Percentiles rank a stretch among this genome's conserved stretches.
Evolutionary conservation across 2,797 vertebrate genomes (phyloP).

Genomic region (Pyrocephalus nanus): DNA sequence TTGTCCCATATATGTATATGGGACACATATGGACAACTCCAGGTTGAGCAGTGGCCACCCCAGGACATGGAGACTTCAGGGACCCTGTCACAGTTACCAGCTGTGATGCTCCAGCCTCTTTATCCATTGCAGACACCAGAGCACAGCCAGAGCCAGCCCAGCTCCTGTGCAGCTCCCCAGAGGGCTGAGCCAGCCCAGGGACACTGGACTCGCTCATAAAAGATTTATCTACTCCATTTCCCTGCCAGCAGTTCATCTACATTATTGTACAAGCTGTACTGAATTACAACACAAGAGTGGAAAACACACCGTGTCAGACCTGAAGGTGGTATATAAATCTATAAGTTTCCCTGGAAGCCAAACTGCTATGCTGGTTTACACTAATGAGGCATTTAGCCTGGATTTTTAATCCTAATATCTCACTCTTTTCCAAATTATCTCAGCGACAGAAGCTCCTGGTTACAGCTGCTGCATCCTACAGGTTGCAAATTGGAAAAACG

Average conservation of each 20-base stretch:
- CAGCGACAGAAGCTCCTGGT: not conserved
- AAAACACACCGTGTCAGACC: not conserved
- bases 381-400: not conserved
- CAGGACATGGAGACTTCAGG: not conserved
- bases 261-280: not conserved
- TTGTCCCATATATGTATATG: accelerated
- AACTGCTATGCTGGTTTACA: not conserved
- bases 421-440: not conserved
- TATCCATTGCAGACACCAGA: not conserved
- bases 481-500: not conserved
- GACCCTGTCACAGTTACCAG: accelerated
- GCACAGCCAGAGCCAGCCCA: not conserved
- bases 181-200: not conserved
- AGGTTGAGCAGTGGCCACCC: not conserved
- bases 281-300: slow-evolving; percentile 8
- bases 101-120: not conserved
- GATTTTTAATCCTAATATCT: not conserved
- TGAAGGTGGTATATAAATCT: not conserved
- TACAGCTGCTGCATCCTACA: not conserved
- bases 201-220: not conserved
- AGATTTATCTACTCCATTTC: slow-evolving; percentile 31
- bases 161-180: not conserved
- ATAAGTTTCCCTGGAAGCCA: not conserved
- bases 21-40: not conserved
- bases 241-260: slow-evolving; percentile 21